Evolutionary conservation across 2,113 vertebrate genomes (phyloP), one percentile per base, ranked within the genome.

Genomic region (Delphinapterus leucas): DNA sequence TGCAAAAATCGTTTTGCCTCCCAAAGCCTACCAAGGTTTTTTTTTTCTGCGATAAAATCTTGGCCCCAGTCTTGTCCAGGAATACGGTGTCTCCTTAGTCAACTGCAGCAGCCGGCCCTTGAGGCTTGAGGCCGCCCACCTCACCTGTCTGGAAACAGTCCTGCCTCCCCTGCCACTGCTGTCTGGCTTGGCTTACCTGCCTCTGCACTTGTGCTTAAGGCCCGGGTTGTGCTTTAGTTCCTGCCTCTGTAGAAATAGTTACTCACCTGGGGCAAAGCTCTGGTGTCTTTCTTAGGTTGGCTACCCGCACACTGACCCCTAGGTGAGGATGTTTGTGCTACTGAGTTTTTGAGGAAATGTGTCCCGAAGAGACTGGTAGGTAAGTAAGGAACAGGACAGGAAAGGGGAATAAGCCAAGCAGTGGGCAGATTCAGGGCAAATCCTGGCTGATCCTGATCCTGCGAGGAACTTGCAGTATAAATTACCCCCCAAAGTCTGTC

Each of bases 101-200:
- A 73, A 60, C 20, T 41, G 6, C 1, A 49, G 8, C 36, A 55
- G 5, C 8, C 1, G 3, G 33, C 1, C 18, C 58, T 41, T 77
- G 23, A 67, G 67, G 10, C 25, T 67, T n/a, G 33, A 86, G 53
- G 33, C 8, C n/a, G 14, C 8, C 12, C 23, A 31, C 44, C 47
- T 90, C 26, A 21, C 14, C 28, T 8, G 68, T 23, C 3, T 70
- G 8, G 33, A 73, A 41, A 67, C 14, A 14, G 71, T 20, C 26
- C 31, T 28, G 31, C 21, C 14, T 41, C 3, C 3, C 6, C 5
- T 1, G 5, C 11, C 12, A 0, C 26, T 28, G 38, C 67, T 12
- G 1, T 55, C 41, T 68, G 74, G 28, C 14, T 71, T 15, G 33
- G n/a, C 49, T 81, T 11, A 28, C n/a, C 9, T 41, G 73, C 61